Conservation (phyloP, 2,888 invertebrate genomes). For the Cheilosia scutellata region DNA sequence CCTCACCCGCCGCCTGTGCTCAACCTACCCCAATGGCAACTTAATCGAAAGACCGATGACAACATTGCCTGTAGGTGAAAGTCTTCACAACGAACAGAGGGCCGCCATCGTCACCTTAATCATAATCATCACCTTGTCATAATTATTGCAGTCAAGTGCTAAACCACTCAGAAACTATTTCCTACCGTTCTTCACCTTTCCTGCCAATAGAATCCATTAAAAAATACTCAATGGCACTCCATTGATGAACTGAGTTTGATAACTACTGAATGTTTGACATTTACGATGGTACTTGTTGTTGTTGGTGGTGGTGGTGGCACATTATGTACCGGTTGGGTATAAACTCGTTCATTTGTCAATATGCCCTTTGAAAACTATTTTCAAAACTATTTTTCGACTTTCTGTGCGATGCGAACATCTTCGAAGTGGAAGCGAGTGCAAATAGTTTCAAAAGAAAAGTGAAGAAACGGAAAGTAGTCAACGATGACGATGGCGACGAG, state of each 20-base stretch:
- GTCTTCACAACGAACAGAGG: background rate
- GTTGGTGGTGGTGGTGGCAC: background rate
- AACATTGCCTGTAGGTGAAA: background rate
- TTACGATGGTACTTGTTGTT: conserved; percentile 38
- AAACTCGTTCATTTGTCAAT: conserved; percentile 30
- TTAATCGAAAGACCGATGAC: conserved; percentile 18
- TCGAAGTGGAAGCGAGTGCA: background rate
- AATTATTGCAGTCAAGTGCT: conserved; percentile 62
- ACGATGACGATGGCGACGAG: conserved; percentile 4
- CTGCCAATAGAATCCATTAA: conserved; percentile 55
- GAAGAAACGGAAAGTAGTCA: conserved; percentile 2
- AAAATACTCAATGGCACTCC: conserved; percentile 62
- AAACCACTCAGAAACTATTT: conserved; percentile 8
- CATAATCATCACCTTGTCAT: conserved; percentile 44
- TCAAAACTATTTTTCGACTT: conserved; percentile 29
- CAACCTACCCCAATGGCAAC: conserved; percentile 2
- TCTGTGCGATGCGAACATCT: background rate
- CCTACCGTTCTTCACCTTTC: conserved; percentile 39
- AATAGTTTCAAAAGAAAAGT: background rate
- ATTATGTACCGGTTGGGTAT: background rate
- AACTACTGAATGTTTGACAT: conserved; percentile 58
- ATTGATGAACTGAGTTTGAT: conserved; percentile 64
- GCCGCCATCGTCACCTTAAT: conserved; percentile 15
- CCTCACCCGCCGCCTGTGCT: background rate
- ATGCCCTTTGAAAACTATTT: conserved; percentile 11